These are phyloP conservation scores for Ferdinandea cuprea DNA, from an alignment of 2,888 invertebrate species.

Conservation along the genomic window DNA sequence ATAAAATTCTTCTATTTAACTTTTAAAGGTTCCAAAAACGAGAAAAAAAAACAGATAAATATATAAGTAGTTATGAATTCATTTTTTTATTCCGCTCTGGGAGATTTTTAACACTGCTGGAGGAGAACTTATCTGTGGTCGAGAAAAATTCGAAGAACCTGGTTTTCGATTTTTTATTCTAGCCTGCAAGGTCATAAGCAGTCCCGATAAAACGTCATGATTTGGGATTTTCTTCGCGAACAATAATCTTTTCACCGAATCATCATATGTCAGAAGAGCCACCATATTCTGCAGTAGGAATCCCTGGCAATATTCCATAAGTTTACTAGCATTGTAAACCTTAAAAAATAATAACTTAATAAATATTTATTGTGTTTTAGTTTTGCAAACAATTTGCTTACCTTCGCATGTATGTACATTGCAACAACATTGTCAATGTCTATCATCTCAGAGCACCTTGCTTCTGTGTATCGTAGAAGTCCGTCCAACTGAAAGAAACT, in stretches of 20 bases:
- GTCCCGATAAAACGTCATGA: slow-evolving; percentile 93
- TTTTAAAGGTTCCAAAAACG: slow-evolving; percentile 28
- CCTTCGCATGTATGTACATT: slow-evolving; percentile 96
- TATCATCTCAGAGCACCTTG: slow-evolving; percentile 92
- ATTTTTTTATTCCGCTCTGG: slow-evolving; percentile 60
- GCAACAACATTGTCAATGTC: slow-evolving; percentile 95
- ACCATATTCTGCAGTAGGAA: slow-evolving; percentile 96
- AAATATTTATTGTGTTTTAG: background rate
- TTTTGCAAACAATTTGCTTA: slow-evolving; percentile 79
- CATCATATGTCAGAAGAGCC: slow-evolving; percentile 95
- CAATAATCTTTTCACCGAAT: slow-evolving; percentile 93
- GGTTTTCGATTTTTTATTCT: slow-evolving; percentile 88
- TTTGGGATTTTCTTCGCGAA: slow-evolving; percentile 95
- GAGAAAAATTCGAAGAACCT: slow-evolving; percentile 77
- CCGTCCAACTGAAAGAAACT: slow-evolving; percentile 95
- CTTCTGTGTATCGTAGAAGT: slow-evolving; percentile 92
- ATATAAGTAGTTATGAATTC: too few relatives aligned
- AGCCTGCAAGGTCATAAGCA: slow-evolving; percentile 91
- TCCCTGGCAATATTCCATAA: slow-evolving; percentile 95
- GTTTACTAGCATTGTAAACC: slow-evolving; percentile 94
- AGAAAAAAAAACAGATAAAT: slow-evolving; percentile 27
- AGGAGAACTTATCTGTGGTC: slow-evolving; percentile 79
- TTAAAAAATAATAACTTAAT: slow-evolving; percentile 79
- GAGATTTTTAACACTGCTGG: slow-evolving; percentile 63
- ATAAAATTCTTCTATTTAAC: slow-evolving; percentile 35